These are phyloP conservation scores for Acinonyx jubatus DNA, from an alignment of 2,113 vertebrate genomes.

Conservation along the genomic window DNA sequence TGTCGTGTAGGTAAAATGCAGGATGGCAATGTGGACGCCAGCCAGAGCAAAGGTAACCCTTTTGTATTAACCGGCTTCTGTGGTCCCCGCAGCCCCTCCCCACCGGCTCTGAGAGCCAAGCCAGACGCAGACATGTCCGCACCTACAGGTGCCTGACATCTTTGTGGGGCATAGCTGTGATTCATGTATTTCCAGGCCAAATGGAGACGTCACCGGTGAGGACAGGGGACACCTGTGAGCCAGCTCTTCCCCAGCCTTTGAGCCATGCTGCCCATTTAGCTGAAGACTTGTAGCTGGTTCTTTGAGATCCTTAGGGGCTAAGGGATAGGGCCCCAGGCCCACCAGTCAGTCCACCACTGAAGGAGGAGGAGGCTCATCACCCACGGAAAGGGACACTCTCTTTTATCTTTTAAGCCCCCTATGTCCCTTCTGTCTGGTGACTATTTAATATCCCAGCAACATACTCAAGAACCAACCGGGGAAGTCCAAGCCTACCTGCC, in stretches of 20 bases:
- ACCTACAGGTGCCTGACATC: not conserved
- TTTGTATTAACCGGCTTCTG: slow-evolving; percentile 76
- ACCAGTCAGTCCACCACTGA: not conserved
- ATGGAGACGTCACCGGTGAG: not conserved
- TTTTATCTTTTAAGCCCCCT: not conserved
- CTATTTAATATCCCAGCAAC: slow-evolving; percentile 2
- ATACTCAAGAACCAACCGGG: too few relatives aligned
- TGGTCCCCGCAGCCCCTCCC: not conserved
- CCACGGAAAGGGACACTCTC: not conserved
- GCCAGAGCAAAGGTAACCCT: slow-evolving; percentile 99
- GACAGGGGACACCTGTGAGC: not conserved
- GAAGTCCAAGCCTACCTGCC: not conserved
- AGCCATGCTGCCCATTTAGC: not conserved
- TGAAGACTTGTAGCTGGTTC: not conserved
- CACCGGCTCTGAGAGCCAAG: not conserved
- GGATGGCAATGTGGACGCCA: slow-evolving; percentile 99
- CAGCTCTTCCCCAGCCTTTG: not conserved
- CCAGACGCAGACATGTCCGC: not conserved
- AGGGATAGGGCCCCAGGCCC: not conserved
- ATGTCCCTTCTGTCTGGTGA: not conserved
- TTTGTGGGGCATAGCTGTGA: not conserved
- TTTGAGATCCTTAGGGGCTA: not conserved
- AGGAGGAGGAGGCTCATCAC: not conserved
- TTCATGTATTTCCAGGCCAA: not conserved
- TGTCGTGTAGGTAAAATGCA: slow-evolving; percentile 99